phyloP scores from a whole-genome alignment of 1,140 invertebrate species.

The Chrysomallon squamiferum region DNA sequence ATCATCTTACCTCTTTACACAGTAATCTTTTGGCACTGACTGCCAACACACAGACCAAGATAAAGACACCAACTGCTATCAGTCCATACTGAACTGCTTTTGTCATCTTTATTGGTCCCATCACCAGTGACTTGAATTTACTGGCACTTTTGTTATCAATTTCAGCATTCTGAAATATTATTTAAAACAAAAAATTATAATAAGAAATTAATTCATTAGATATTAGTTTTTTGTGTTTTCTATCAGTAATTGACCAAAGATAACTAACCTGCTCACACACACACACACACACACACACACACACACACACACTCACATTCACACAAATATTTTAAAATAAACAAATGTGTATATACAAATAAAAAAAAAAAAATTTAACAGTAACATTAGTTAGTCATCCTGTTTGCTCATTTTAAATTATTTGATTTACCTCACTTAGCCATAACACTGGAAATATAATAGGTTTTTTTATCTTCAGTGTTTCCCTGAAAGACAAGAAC shows the following conservation, averaged over 20 bases:
- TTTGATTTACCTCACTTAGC: slow-evolving; percentile 46
- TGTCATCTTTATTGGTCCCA: slow-evolving; percentile 23
- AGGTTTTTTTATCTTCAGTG: slow-evolving; percentile 19
- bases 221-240: background rate
- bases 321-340: background rate
- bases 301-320: background rate
- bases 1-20: slow-evolving; percentile 1
- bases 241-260: too few species aligned
- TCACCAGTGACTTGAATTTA: slow-evolving; percentile 26
- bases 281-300: background rate
- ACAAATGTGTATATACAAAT: background rate
- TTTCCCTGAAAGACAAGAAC: slow-evolving; percentile 24
- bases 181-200: too few species aligned
- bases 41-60: slow-evolving; percentile 18
- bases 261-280: background rate
- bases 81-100: slow-evolving; percentile 36
- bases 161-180: slow-evolving; percentile 23
- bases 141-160: slow-evolving; percentile 35
- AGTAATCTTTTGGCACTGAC: slow-evolving; percentile 9
- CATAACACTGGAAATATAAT: slow-evolving; percentile 39
- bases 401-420: too few species aligned
- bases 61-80: slow-evolving; percentile 29
- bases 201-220: too few species aligned
- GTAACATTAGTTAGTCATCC: too few species aligned
- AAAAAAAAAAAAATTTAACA: too few species aligned